A percentile compares a stretch with the other conserved stretches of the same genome.
Conservation (phyloP, 2,888 invertebrate genomes). For the Steinernema hermaphroditum region DNA sequence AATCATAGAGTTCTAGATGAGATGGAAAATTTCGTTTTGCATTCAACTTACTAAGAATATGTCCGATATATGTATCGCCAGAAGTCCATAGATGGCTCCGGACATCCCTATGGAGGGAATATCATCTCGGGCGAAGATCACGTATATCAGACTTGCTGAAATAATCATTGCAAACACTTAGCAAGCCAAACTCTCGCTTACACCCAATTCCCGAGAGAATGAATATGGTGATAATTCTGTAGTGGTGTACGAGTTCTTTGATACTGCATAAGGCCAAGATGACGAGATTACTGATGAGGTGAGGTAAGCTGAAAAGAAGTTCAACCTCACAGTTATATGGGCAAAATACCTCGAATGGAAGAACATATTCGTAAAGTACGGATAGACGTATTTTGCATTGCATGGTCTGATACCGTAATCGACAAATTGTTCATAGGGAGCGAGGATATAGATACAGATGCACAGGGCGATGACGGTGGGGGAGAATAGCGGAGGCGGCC, state of each 20-base stretch:
- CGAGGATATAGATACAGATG: neutral
- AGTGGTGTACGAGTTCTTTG: slow-evolving; percentile 17
- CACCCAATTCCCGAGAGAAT: slow-evolving; percentile 7
- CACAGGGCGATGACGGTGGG: neutral
- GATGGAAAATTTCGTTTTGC: neutral
- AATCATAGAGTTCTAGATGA: neutral
- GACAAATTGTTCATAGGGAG: neutral
- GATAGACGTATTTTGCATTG: neutral
- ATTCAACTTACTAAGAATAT: slow-evolving; percentile 67
- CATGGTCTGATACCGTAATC: neutral
- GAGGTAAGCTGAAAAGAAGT: neutral
- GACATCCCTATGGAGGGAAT: slow-evolving; percentile 65
- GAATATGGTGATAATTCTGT: neutral
- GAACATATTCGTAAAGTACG: slow-evolving; percentile 13
- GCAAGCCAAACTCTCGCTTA: neutral
- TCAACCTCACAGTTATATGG: too few species aligned
- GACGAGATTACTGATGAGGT: neutral
- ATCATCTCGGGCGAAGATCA: neutral
- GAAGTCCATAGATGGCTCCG: slow-evolving; percentile 68
- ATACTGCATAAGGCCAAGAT: neutral
- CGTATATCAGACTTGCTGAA: neutral
- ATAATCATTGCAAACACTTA: neutral
- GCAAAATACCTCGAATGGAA: neutral
- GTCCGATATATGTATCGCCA: slow-evolving; percentile 68
- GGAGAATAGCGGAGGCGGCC: slow-evolving; percentile 15